Evolutionary conservation across 2,113 vertebrate species (phyloP).

Genomic region (Aegotheles bennettii): DNA sequence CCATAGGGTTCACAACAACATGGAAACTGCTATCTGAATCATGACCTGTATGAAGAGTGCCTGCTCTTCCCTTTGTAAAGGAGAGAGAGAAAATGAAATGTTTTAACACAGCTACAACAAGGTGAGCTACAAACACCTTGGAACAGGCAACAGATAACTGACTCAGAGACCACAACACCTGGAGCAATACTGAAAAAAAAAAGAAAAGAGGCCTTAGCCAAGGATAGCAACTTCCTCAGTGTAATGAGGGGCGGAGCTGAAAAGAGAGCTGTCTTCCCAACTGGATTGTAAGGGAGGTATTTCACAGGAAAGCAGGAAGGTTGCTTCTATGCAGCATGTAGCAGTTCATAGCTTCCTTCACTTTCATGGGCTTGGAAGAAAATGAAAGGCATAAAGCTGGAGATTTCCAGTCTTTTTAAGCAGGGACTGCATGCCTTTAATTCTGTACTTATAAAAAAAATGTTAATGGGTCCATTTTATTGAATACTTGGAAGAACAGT

Average conservation of each 20-base stretch:
- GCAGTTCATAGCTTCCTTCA: accelerated
- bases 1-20: neutral
- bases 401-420: neutral
- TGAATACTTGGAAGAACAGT: neutral
- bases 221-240: neutral
- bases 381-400: neutral
- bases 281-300: neutral
- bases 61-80: neutral
- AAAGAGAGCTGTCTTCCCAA: neutral
- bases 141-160: neutral
- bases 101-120: neutral
- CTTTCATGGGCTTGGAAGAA: neutral
- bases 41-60: neutral
- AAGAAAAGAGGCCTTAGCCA: neutral
- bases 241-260: neutral
- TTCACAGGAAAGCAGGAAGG: neutral
- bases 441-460: accelerated
- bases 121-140: neutral
- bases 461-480: neutral
- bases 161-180: neutral
- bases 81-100: neutral
- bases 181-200: neutral
- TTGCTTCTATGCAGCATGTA: neutral
- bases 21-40: neutral
- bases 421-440: neutral